Percentiles rank a stretch among this genome's conserved stretches.
Evolutionary conservation across 2,888 invertebrate genomes (phyloP).

Genomic region (Napeogenes inachia): DNA sequence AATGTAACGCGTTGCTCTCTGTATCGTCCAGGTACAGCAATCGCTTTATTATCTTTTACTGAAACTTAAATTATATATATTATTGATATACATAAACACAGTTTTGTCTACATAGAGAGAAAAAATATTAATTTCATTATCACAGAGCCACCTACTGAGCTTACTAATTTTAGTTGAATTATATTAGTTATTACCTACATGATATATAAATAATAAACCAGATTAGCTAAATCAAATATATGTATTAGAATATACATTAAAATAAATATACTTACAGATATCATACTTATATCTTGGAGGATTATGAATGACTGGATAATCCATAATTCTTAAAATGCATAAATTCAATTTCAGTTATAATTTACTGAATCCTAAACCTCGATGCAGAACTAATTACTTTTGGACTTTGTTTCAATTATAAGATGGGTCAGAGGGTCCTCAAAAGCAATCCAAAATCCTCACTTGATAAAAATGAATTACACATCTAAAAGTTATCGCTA

Average conservation of each 20-base stretch:
- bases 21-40: slow-evolving; percentile 9
- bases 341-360: background rate
- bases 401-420: too few relatives aligned
- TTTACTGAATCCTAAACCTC: too few relatives aligned
- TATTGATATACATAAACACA: too few relatives aligned
- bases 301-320: slow-evolving; percentile 10
- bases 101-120: too few relatives aligned
- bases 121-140: background rate
- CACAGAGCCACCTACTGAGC: background rate
- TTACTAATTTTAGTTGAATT: too few relatives aligned
- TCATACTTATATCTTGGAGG: slow-evolving; percentile 3
- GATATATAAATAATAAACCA: slow-evolving; percentile 1
- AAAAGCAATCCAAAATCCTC: too few relatives aligned
- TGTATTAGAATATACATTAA: background rate
- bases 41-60: slow-evolving; percentile 11
- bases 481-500: too few relatives aligned
- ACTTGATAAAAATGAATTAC: too few relatives aligned
- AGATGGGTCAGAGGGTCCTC: too few relatives aligned
- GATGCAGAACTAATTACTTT: too few relatives aligned
- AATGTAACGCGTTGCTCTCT: slow-evolving; percentile 42
- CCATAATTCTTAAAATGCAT: slow-evolving; percentile 9
- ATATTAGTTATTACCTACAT: too few relatives aligned
- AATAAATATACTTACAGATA: slow-evolving; percentile 8
- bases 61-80: slow-evolving; percentile 10
- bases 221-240: background rate